Evolutionary conservation across 2,113 vertebrate species (phyloP).

Genomic region (Nothobranchius furzeri): DNA sequence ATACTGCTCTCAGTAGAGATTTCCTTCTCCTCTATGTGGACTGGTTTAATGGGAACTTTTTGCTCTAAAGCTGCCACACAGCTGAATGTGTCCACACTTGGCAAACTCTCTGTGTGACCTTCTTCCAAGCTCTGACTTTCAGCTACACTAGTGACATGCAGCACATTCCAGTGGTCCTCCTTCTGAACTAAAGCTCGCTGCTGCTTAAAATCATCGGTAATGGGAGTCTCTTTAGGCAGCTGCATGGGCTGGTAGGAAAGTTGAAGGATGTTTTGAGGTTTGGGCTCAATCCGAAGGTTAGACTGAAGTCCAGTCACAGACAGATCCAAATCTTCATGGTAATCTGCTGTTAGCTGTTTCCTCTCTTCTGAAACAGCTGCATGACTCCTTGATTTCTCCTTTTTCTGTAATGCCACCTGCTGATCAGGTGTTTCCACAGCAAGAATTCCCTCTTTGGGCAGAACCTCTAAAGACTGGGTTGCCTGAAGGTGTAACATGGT

Average conservation of each 20-base stretch:
- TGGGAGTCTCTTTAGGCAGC: slow-evolving; percentile 79
- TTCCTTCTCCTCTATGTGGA: slow-evolving; percentile 72
- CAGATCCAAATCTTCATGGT: slow-evolving; percentile 69
- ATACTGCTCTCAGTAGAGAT: slow-evolving; percentile 78
- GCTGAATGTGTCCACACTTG: slow-evolving; percentile 60
- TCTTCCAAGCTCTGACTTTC: slow-evolving; percentile 77
- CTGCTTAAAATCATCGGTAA: slow-evolving; percentile 66
- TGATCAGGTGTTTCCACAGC: slow-evolving; percentile 68
- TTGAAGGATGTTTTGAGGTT: slow-evolving; percentile 69
- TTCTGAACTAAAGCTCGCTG: slow-evolving; percentile 81
- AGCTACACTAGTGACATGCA: slow-evolving; percentile 75
- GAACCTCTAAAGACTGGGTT: slow-evolving; percentile 58
- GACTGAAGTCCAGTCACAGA: slow-evolving; percentile 67
- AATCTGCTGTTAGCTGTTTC: slow-evolving; percentile 71
- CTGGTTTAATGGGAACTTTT: slow-evolving; percentile 73
- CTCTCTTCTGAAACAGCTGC: slow-evolving; percentile 77
- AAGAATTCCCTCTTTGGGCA: slow-evolving; percentile 82
- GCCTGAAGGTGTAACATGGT: slow-evolving; percentile 77
- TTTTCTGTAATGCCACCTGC: slow-evolving; percentile 73
- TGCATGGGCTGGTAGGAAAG: slow-evolving; percentile 74
- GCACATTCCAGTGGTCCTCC: slow-evolving; percentile 77
- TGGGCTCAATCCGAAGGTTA: slow-evolving; percentile 68
- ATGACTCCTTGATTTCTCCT: slow-evolving; percentile 77
- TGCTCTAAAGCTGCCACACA: slow-evolving; percentile 75
- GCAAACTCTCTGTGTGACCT: slow-evolving; percentile 72